These are phyloP conservation scores for Ammospiza maritima DNA, from an alignment of 2,797 vertebrate genomes.

Conservation along the genomic window DNA sequence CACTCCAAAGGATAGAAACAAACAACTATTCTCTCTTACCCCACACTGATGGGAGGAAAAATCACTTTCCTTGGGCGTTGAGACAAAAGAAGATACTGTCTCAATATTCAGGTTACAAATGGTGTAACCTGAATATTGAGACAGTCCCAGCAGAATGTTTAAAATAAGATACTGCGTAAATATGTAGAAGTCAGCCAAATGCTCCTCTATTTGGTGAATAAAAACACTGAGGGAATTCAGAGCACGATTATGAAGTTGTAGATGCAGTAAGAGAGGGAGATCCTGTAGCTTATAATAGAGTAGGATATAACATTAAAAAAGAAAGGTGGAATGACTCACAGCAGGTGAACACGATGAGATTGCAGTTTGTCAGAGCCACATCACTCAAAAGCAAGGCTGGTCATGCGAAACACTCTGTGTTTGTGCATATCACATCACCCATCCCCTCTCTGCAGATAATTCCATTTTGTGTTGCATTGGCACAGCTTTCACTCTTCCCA, in stretches of 20 bases:
- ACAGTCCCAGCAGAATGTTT: background rate
- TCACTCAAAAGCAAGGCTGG: background rate
- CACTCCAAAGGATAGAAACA: background rate
- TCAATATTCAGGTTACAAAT: background rate
- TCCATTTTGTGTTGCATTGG: background rate
- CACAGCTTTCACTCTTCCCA: background rate
- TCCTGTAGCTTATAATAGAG: background rate
- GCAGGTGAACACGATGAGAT: background rate
- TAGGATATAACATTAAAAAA: background rate
- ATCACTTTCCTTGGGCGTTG: background rate
- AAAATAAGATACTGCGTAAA: background rate
- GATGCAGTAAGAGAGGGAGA: background rate
- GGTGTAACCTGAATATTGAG: background rate
- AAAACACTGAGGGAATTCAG: background rate
- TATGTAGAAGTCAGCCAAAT: background rate
- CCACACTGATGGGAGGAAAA: background rate
- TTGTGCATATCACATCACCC: background rate
- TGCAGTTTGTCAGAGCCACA: background rate
- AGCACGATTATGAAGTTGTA: background rate
- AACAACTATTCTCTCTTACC: background rate
- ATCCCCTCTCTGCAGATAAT: background rate
- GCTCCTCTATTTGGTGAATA: background rate
- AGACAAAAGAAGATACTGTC: background rate
- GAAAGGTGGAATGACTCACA: background rate
- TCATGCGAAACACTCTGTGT: fast-evolving